Percentiles rank a stretch among this genome's conserved stretches.
phyloP scores from a whole-genome alignment of 2,797 vertebrate species.

The Cheirogaleus major region DNA sequence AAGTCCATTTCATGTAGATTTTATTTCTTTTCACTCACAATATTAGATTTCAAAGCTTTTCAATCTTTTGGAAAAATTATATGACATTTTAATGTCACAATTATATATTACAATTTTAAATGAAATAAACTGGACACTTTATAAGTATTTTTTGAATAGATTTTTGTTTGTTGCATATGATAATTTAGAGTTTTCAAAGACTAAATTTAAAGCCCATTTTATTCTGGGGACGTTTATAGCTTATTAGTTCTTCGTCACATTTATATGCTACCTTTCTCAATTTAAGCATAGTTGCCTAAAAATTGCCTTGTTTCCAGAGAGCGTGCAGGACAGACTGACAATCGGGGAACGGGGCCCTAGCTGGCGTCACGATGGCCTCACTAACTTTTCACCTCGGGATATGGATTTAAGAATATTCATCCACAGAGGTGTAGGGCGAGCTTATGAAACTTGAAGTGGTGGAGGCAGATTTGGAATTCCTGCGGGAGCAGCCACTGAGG shows the following conservation, averaged over 20 bases:
- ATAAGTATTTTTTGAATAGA: background rate
- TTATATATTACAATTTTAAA: background rate
- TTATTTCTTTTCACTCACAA: background rate
- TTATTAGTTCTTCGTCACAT: background rate
- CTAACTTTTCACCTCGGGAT: background rate
- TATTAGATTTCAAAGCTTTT: background rate
- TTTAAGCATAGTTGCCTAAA: conserved; percentile 17
- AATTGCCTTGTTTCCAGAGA: background rate
- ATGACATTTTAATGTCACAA: background rate
- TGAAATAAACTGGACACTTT: background rate
- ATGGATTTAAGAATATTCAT: conserved; percentile 84
- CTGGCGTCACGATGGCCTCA: background rate
- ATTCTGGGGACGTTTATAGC: background rate
- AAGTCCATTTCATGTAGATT: background rate
- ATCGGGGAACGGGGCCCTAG: background rate
- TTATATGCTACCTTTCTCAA: background rate
- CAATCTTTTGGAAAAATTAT: background rate
- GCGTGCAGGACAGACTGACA: background rate
- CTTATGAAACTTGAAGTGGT: conserved; percentile 84
- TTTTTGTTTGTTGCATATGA: background rate
- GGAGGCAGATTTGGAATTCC: conserved; percentile 80
- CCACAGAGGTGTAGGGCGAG: conserved; percentile 81
- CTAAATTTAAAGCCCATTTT: background rate
- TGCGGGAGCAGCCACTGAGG: conserved; percentile 80
- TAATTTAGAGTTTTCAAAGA: background rate